Evolutionary conservation across 2,888 invertebrate species (phyloP).

Genomic region (Rhingia rostrata): DNA sequence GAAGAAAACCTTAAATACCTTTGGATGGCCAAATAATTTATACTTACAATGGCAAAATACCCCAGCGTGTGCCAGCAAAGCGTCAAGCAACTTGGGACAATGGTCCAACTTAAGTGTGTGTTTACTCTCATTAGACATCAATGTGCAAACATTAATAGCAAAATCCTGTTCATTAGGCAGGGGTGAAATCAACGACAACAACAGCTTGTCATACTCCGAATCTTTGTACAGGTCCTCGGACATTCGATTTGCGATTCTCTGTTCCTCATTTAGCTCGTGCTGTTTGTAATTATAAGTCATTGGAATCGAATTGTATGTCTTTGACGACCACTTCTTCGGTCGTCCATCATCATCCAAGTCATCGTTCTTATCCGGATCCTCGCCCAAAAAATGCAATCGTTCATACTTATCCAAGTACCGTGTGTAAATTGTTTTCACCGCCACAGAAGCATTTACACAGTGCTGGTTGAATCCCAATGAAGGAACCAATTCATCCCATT

Average conservation of each 20-base stretch:
- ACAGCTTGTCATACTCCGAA: conserved; percentile 92
- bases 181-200: conserved; percentile 96
- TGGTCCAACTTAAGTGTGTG: conserved; percentile 93
- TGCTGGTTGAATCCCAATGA: conserved; percentile 90
- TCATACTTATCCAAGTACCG: conserved; percentile 94
- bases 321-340: conserved; percentile 87
- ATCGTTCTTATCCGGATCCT: conserved; percentile 91
- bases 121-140: conserved; percentile 96
- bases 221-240: conserved; percentile 87
- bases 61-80: conserved; percentile 96
- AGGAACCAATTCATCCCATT: conserved; percentile 93
- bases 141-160: conserved; percentile 97
- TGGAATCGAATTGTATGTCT: conserved; percentile 88
- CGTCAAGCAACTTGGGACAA: conserved; percentile 93
- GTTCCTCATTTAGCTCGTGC: conserved; percentile 88
- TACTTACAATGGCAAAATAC: conserved; percentile 93
- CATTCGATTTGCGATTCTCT: conserved; percentile 87
- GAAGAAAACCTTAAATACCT: conserved; percentile 48
- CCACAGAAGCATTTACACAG: conserved; percentile 94
- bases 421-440: conserved; percentile 92
- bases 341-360: conserved; percentile 92
- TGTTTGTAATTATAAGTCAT: conserved; percentile 91
- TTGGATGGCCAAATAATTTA: neutral
- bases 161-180: conserved; percentile 99
- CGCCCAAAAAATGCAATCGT: conserved; percentile 93